Evolutionary conservation across 2,113 vertebrate genomes (phyloP), one percentile per base, ranked within the genome.

Genomic region (Lonchura striata): DNA sequence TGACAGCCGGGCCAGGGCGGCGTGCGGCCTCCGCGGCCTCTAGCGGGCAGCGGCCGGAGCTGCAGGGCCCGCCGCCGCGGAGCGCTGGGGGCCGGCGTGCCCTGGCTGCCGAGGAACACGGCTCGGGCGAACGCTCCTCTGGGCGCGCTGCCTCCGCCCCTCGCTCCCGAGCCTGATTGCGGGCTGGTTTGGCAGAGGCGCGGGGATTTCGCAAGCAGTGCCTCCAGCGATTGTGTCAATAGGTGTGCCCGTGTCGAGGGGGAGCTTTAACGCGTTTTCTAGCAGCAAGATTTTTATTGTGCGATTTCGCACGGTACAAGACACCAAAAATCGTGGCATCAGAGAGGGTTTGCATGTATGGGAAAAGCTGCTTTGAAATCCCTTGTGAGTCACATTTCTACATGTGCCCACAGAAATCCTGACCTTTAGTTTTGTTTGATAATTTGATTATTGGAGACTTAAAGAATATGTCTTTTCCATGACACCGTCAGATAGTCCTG

Each of bases 21-120:
- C 31, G 0, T 91, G 82, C 98, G 97, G 88, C 90, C 97, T 98
- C 94, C 96, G 97, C 88, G 97, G 97, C 97, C 98, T 98, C 98
- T 98, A 97, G 98, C 23, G 97, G 97, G 78, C 92, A 94, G 11
- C 0, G 16, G 2, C 15, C 66, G n/a, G 95, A 97, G 97, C 89
- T 98, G 96, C 97, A 97, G 59, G 75, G 46, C 78, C 69, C 89
- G 49, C 60, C 11, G 6, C 63, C 54, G 0, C 7, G 41, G n/a
- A n/a, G n/a, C n/a, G n/a, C n/a, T n/a, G n/a, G n/a, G n/a, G n/a
- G n/a, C n/a, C n/a, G n/a, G n/a, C n/a, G n/a, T n/a, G n/a, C 41
- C 23, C 18, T 7, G 17, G 35, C 70, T 88, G 61, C 68, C 76
- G 37, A 4, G 83, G 75, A 56, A 47, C 56, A 14, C 39, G 35